Evolutionary conservation across 2,113 vertebrate species (phyloP).

Genomic region (Oryzias celebensis): DNA sequence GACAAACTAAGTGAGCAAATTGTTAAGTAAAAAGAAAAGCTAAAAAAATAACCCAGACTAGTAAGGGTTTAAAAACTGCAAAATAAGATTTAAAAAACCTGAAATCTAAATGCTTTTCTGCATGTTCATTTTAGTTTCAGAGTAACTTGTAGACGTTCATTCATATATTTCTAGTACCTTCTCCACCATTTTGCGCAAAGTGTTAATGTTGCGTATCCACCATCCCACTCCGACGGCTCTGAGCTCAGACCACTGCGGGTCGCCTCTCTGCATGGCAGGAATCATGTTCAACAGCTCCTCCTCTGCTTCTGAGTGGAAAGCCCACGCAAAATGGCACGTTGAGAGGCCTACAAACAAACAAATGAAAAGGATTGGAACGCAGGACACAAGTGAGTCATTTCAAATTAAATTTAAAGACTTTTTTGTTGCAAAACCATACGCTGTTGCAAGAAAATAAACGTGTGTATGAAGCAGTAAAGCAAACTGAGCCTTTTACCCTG

Average conservation of each 20-base stretch:
- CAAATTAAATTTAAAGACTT: neutral
- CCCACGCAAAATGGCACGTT: conserved; percentile 98
- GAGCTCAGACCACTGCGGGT: conserved; percentile 96
- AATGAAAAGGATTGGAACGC: neutral
- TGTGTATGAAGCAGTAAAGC: neutral
- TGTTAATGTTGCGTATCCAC: conserved; percentile 99
- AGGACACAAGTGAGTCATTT: neutral
- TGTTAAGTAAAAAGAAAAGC: too few relatives aligned
- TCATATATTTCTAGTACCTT: conserved; percentile 81
- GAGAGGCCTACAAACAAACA: conserved; percentile 82
- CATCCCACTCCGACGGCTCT: conserved; percentile 93
- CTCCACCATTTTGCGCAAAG: conserved; percentile 92
- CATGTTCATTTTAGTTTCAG: neutral
- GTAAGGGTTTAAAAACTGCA: too few relatives aligned
- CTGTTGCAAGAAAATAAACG: neutral
- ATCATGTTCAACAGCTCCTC: conserved; percentile 97
- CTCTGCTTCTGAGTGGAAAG: conserved; percentile 97
- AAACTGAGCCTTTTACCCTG: conserved; percentile 82
- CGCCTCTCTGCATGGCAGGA: conserved; percentile 94
- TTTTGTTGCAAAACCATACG: neutral
- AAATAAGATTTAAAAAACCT: too few relatives aligned
- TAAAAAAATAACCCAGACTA: too few relatives aligned
- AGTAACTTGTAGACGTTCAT: neutral
- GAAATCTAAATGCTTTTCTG: neutral
- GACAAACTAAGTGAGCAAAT: too few relatives aligned